A percentile compares a stretch with the other conserved stretches of the same genome.
phyloP scores from a whole-genome alignment of 2,888 invertebrate species.

The Cremastobaeus sp. region DNA sequence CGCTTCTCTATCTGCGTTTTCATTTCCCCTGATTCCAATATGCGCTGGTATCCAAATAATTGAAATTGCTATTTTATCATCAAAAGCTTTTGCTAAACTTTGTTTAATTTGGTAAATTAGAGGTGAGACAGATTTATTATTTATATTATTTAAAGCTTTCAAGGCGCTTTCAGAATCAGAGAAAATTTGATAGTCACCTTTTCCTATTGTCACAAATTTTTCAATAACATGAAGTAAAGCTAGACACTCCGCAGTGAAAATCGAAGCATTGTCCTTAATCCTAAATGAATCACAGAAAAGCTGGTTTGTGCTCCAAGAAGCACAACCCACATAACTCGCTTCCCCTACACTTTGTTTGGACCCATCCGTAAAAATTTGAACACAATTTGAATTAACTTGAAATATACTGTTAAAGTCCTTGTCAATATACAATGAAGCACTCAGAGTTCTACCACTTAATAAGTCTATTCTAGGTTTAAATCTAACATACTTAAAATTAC shows the following conservation, averaged over 20 bases:
- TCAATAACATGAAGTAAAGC: not conserved
- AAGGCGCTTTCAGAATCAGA: slow-evolving; percentile 23
- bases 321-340: not conserved
- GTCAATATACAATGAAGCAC: not conserved
- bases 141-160: slow-evolving; percentile 10
- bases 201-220: slow-evolving; percentile 1
- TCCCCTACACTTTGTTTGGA: not conserved
- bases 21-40: slow-evolving; percentile 26
- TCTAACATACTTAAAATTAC: not conserved
- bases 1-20: slow-evolving; percentile 18
- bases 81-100: not conserved
- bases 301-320: not conserved
- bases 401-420: not conserved
- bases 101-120: slow-evolving; percentile 5
- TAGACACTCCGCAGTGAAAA: slow-evolving; percentile 17
- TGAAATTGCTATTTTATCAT: not conserved
- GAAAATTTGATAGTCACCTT: slow-evolving; percentile 12
- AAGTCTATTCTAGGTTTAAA: slow-evolving; percentile 23
- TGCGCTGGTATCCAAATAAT: slow-evolving; percentile 35
- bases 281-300: not conserved
- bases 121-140: not conserved
- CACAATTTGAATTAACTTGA: not conserved
- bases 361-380: slow-evolving; percentile 10
- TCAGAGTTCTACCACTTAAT: not conserved
- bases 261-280: not conserved